A percentile compares a stretch with the other conserved stretches of the same genome.
These are phyloP conservation scores for Drosophila bifasciata DNA, from an alignment of 1,140 invertebrate species.

Conservation along the genomic window DNA sequence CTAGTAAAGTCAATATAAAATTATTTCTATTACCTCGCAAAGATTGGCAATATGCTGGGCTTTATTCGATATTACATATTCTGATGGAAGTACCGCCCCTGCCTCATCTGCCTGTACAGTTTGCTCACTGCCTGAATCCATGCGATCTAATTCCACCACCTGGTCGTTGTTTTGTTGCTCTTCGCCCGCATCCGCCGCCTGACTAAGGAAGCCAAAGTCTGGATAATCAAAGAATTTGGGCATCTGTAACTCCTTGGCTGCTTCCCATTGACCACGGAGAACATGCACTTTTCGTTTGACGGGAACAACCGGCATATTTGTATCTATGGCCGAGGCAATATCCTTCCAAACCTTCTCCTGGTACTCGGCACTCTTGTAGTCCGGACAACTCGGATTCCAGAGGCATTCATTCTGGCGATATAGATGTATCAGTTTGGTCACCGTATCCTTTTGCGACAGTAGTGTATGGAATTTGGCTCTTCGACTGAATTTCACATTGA, in stretches of 20 bases:
- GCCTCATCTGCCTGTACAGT: not conserved
- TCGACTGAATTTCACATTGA: constrained; percentile 10
- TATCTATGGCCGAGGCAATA: constrained; percentile 12
- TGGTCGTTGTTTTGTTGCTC: not conserved
- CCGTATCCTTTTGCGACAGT: constrained; percentile 10
- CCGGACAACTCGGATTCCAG: constrained; percentile 20
- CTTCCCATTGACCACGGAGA: constrained; percentile 13
- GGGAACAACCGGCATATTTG: constrained; percentile 15
- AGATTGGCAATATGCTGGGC: constrained; percentile 3
- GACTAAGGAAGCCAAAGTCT: constrained; percentile 1
- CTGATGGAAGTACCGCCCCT: not conserved
- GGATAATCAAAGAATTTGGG: constrained; percentile 1
- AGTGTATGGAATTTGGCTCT: constrained; percentile 1
- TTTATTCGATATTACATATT: constrained; percentile 1
- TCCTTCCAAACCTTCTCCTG: constrained; percentile 16
- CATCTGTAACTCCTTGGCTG: not conserved
- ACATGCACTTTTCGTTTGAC: constrained; percentile 17
- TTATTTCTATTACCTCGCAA: not conserved
- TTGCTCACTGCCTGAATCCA: constrained; percentile 5
- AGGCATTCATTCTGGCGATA: constrained; percentile 21
- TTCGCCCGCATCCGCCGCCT: not conserved
- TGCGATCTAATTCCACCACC: not conserved
- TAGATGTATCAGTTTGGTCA: not conserved
- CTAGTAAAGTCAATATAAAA: not conserved
- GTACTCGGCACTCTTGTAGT: constrained; percentile 8